phyloP scores from a whole-genome alignment of 2,113 vertebrate species.

The Cavia aperea region DNA sequence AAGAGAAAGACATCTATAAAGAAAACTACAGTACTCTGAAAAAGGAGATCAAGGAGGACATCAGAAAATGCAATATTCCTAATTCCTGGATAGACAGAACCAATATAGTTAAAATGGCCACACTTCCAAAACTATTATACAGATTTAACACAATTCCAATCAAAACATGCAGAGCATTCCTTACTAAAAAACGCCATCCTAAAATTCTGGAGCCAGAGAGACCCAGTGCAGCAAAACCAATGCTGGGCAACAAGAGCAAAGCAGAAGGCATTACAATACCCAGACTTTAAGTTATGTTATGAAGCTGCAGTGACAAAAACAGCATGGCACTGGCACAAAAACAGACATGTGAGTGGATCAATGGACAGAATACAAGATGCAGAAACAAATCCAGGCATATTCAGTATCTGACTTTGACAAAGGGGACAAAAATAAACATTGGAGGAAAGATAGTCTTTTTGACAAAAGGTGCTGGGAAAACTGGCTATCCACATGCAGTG shows the following conservation, averaged over 20 bases:
- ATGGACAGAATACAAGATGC: neutral
- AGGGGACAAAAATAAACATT: neutral
- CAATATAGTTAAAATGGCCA: too few relatives aligned
- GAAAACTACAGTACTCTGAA: too few relatives aligned
- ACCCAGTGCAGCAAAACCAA: neutral
- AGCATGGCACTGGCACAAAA: neutral
- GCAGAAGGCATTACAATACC: neutral
- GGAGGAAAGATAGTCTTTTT: neutral
- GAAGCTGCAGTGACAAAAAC: neutral
- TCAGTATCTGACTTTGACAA: neutral
- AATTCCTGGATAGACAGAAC: too few relatives aligned
- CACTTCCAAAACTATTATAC: too few relatives aligned
- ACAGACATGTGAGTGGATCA: neutral
- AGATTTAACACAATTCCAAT: neutral
- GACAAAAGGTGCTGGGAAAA: neutral
- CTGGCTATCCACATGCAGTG: neutral
- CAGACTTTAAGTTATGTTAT: neutral
- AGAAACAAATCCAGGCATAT: neutral
- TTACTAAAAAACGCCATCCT: neutral
- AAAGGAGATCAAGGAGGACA: too few relatives aligned
- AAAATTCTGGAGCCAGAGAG: neutral
- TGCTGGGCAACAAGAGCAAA: neutral
- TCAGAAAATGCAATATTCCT: too few relatives aligned
- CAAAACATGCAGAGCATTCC: neutral
- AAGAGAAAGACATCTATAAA: too few relatives aligned